A percentile compares a stretch with the other conserved stretches of the same genome.
Conservation (phyloP, 2,888 invertebrate species). For the Apoda limacodes region DNA sequence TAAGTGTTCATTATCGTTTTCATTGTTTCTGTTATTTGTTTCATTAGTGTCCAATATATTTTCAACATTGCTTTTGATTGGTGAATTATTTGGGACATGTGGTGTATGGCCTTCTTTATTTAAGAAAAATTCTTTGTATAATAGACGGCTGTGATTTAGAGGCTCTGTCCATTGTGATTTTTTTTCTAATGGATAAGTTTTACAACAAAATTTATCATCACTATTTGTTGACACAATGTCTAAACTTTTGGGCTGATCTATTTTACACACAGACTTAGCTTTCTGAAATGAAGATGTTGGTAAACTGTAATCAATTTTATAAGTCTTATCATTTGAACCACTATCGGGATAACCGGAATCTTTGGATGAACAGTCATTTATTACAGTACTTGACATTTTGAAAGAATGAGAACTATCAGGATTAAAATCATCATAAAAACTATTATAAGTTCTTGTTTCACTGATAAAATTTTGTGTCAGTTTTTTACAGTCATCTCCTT, state of each 20-base stretch:
- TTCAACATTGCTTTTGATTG: slow-evolving; percentile 29
- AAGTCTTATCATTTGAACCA: slow-evolving; percentile 43
- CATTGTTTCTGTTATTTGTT: slow-evolving; percentile 26
- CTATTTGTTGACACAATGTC: slow-evolving; percentile 39
- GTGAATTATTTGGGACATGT: slow-evolving; percentile 49
- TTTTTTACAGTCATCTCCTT: slow-evolving; percentile 25
- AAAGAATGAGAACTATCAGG: slow-evolving; percentile 28
- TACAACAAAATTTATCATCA: slow-evolving; percentile 35
- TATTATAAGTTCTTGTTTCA: slow-evolving; percentile 43
- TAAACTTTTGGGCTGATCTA: slow-evolving; percentile 46
- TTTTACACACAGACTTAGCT: slow-evolving; percentile 29
- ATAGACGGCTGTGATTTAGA: slow-evolving; percentile 53
- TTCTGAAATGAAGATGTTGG: slow-evolving; percentile 37
- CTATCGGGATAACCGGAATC: slow-evolving; percentile 59
- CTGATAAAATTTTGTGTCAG: slow-evolving; percentile 27
- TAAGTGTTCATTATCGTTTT: slow-evolving; percentile 29
- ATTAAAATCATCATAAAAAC: slow-evolving; percentile 51
- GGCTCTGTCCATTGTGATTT: slow-evolving; percentile 42
- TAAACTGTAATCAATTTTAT: slow-evolving; percentile 40
- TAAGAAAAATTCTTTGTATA: slow-evolving; percentile 59
- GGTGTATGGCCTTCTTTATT: slow-evolving; percentile 52
- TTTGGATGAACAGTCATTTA: slow-evolving; percentile 53
- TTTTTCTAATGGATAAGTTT: slow-evolving; percentile 31
- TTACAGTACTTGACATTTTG: slow-evolving; percentile 41
- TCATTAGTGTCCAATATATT: slow-evolving; percentile 19